Evolutionary conservation across 2,113 vertebrate species (phyloP), one percentile per base, ranked within the genome.

Genomic region (Aleadryas rufinucha): DNA sequence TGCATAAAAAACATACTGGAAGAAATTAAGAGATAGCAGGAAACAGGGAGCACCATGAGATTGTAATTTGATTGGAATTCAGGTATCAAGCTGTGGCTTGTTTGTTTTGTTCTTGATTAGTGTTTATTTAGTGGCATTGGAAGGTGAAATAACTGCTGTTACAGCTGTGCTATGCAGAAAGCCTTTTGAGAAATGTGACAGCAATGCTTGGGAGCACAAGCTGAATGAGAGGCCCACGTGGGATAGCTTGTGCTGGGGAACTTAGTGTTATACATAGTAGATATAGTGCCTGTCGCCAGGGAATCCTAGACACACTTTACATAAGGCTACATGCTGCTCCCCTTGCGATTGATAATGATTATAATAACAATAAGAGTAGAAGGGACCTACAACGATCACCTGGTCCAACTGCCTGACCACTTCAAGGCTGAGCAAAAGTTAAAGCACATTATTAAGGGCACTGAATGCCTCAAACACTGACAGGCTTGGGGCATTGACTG

Each of bases 81-180:
- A 83, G n/a, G 30, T 84, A n/a, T 30, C 68, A 52, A 90, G 56
- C 44, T 59, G 16, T 70, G 64, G 75, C n/a, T 87, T 91, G 56
- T 49, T 88, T 85, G 50, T 76, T 88, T 72, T 90, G 14, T 41
- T 88, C 50, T 59, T 69, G 30, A 49, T 59, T 77, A 12, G n/a
- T 87, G 35, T 80, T 94, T 95, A 15, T 81, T 85, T 70, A 83
- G 68, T 66, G 59, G 15, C 21, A 4, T 42, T 91, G 59, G 66
- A 93, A 86, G 59, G 44, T 74, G 20, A 86, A 76, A 30, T 77
- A 89, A 18, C 30, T 83, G 39, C 77, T 79, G 31, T 76, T 92
- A 77, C 7, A 47, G 30, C 20, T 95, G 23, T 87, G 50, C 30
- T 91, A 39, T 90, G 45, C 75, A 85, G 45, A 79, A 87, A 77